Conservation (phyloP, 2,888 invertebrate genomes). For the Scelioninae gen. 2 region DNA sequence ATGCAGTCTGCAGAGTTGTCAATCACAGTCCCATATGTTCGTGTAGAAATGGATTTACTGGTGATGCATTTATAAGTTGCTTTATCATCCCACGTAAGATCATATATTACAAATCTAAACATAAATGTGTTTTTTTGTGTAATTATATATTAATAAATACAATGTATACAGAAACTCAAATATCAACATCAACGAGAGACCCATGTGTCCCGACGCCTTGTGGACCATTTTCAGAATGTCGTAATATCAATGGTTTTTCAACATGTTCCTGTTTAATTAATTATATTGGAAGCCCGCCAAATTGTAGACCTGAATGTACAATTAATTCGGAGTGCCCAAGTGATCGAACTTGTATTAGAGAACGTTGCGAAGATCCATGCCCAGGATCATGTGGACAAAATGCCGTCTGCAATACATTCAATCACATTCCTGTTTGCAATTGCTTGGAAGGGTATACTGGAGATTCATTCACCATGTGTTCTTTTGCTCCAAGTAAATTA, state of each 20-base stretch:
- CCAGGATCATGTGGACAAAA: slow-evolving; percentile 76
- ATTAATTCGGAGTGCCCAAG: slow-evolving; percentile 76
- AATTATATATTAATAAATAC: no score
- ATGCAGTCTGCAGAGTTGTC: slow-evolving; percentile 87
- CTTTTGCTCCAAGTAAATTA: slow-evolving; percentile 35
- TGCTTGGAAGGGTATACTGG: slow-evolving; percentile 82
- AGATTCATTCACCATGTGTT: slow-evolving; percentile 85
- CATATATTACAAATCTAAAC: slow-evolving; percentile 3
- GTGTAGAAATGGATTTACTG: slow-evolving; percentile 86
- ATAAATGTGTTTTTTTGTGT: no score
- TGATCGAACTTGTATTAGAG: slow-evolving; percentile 75
- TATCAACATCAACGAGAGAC: slow-evolving; percentile 76
- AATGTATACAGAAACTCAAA: slow-evolving; percentile 61
- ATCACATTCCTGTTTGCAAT: slow-evolving; percentile 76
- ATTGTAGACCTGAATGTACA: slow-evolving; percentile 75
- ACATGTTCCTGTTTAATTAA: slow-evolving; percentile 75
- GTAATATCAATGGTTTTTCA: slow-evolving; percentile 71
- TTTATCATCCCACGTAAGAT: slow-evolving; percentile 75
- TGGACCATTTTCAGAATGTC: slow-evolving; percentile 75
- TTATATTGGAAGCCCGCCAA: slow-evolving; percentile 75
- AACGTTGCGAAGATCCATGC: slow-evolving; percentile 76
- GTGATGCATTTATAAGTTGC: slow-evolving; percentile 80
- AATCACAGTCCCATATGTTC: slow-evolving; percentile 89
- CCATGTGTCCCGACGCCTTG: slow-evolving; percentile 83
- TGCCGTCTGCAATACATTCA: slow-evolving; percentile 75